These are phyloP conservation scores for Lingula anatina DNA, from an alignment of 2,888 invertebrate species.

Conservation along the genomic window DNA sequence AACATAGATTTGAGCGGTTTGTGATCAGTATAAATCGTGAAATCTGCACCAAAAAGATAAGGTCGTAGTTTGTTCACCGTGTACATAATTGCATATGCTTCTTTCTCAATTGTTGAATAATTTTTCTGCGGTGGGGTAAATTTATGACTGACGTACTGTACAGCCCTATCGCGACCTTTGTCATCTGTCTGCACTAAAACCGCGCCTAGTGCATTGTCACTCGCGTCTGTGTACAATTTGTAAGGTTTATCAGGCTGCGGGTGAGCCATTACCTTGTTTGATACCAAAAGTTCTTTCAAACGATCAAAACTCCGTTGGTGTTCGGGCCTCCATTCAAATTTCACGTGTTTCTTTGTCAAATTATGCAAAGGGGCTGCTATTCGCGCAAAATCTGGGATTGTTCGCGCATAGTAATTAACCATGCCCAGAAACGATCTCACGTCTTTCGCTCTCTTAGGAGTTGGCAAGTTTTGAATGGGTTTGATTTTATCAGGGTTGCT, in stretches of 20 bases:
- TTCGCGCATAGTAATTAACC: not conserved
- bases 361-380: not conserved
- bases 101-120: too few relatives aligned
- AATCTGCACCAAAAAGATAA: too few relatives aligned
- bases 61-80: too few relatives aligned
- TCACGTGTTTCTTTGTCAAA: slow-evolving; percentile 1
- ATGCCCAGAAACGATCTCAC: not conserved
- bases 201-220: slow-evolving; percentile 1
- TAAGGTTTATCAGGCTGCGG: not conserved
- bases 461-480: not conserved
- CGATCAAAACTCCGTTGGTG: not conserved
- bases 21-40: too few relatives aligned
- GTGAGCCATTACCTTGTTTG: slow-evolving; percentile 6
- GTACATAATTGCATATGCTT: too few relatives aligned
- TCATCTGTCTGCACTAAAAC: slow-evolving; percentile 7
- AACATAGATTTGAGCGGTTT: too few relatives aligned
- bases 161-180: too few relatives aligned
- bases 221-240: slow-evolving; percentile 1
- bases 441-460: not conserved
- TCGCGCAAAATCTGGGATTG: not conserved
- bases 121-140: too few relatives aligned
- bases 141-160: too few relatives aligned
- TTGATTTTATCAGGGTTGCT: not conserved
- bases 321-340: slow-evolving; percentile 6
- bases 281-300: not conserved